phyloP scores from a whole-genome alignment of 2,113 vertebrate species.

The Phylloscopus whistleri region DNA sequence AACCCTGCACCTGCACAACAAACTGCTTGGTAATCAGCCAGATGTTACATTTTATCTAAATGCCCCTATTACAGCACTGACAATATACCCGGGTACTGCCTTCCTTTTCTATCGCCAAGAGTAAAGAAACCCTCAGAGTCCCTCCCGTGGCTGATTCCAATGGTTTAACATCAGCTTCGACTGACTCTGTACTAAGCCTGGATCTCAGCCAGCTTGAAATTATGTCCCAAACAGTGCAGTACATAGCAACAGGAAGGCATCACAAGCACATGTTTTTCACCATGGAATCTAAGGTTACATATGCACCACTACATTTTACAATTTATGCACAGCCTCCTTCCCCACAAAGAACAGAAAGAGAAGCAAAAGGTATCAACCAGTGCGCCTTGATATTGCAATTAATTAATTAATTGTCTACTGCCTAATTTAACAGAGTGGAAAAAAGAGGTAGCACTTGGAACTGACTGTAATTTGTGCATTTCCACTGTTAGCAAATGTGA shows the following conservation, averaged over 20 bases:
- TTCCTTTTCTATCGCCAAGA: background rate
- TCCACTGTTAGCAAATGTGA: background rate
- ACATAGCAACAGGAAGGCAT: background rate
- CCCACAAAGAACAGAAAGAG: background rate
- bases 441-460: background rate
- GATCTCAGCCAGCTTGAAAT: background rate
- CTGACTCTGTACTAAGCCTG: background rate
- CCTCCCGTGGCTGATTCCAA: background rate
- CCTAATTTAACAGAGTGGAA: background rate
- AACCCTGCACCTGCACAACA: background rate
- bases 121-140: background rate
- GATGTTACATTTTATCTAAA: conserved; percentile 28
- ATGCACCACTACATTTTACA: background rate
- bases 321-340: background rate
- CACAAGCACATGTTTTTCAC: background rate
- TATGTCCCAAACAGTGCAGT: background rate
- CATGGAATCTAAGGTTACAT: background rate
- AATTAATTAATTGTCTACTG: background rate
- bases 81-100: rapidly evolving
- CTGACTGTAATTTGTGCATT: background rate
- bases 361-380: background rate
- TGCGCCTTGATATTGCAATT: background rate
- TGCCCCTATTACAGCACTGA: rapidly evolving
- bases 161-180: background rate
- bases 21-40: conserved; percentile 21